Conservation (phyloP, 2,888 invertebrate genomes). For the Periphyllus acericola region DNA sequence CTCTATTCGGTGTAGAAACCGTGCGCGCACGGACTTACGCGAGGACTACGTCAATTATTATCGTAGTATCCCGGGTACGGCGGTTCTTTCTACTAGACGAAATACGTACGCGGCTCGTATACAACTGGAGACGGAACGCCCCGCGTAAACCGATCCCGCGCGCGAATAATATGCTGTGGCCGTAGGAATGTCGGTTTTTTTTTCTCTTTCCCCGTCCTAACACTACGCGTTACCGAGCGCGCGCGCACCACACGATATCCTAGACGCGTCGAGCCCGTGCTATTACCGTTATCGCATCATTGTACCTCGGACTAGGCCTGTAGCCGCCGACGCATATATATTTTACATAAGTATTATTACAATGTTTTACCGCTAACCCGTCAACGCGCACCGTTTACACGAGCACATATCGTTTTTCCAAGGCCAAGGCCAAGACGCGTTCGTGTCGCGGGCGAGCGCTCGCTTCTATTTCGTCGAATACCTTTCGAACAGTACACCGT, state of each 20-base stretch:
- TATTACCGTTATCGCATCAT: not conserved
- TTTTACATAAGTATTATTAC: not conserved
- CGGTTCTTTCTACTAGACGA: not conserved
- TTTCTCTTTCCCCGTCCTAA: not conserved
- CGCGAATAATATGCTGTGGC: not conserved
- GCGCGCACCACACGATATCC: not conserved
- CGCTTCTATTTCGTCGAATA: not conserved
- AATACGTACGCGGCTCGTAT: not conserved
- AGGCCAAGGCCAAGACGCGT: conserved; percentile 45
- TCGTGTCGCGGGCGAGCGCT: conserved; percentile 19
- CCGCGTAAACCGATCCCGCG: conserved; percentile 1
- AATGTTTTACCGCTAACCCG: not conserved
- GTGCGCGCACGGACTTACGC: not conserved
- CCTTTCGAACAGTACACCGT: not conserved
- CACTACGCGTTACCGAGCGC: not conserved
- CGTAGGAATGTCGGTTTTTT: conserved; percentile 24
- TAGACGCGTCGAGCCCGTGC: conserved; percentile 2
- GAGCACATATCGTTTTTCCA: conserved; percentile 11
- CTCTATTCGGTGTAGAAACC: too few species aligned
- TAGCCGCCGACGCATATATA: not conserved
- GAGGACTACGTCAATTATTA: conserved; percentile 38
- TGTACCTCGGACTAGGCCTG: not conserved
- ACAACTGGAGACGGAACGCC: not conserved
- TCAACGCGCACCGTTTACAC: conserved; percentile 18
- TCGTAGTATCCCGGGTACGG: conserved; percentile 4